Conservation (phyloP, 2,113 vertebrate species). For the Prunella fulvescens region DNA sequence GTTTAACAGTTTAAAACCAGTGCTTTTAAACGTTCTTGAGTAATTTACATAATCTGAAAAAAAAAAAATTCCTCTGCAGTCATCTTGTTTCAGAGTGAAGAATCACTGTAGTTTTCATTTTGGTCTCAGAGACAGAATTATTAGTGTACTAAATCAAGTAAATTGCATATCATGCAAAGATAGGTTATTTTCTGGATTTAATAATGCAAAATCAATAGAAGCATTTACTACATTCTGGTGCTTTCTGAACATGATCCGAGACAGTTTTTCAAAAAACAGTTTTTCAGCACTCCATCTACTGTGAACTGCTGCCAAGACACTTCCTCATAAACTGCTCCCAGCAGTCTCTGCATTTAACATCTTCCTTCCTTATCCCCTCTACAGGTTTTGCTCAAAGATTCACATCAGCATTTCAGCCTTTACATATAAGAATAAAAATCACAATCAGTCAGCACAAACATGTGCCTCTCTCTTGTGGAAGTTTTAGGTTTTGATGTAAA, state of each 20-base stretch:
- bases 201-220: slow-evolving; percentile 45
- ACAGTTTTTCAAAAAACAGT: background rate
- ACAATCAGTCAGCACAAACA: background rate
- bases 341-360: background rate
- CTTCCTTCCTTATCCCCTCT: background rate
- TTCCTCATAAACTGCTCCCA: background rate
- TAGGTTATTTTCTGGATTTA: slow-evolving; percentile 22
- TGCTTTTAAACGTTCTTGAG: background rate
- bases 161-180: background rate
- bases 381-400: background rate
- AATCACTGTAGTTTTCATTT: background rate
- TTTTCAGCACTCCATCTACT: background rate
- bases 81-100: background rate
- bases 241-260: background rate
- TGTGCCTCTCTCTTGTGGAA: background rate
- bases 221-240: background rate
- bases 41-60: background rate
- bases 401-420: background rate
- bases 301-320: background rate
- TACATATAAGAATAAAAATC: background rate
- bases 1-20: background rate
- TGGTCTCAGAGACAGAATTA: background rate
- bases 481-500: background rate
- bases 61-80: background rate
- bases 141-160: background rate